Evolutionary conservation across 2,797 vertebrate genomes (phyloP).

Genomic region (Hydrolagus colliei): DNA sequence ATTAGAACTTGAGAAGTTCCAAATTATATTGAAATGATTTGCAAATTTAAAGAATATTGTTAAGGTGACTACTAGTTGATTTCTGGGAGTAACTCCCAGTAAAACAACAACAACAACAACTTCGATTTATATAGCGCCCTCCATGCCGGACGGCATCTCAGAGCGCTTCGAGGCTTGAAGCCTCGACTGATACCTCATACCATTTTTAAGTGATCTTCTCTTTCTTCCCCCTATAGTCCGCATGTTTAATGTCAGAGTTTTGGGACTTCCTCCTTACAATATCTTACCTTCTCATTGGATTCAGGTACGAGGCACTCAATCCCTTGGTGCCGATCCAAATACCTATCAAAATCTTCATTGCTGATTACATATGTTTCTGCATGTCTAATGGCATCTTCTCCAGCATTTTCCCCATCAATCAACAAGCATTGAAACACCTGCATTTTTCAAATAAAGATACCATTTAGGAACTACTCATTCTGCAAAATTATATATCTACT

Average conservation of each 20-base stretch:
- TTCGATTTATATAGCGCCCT: too few relatives aligned
- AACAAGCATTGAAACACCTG: slow-evolving; percentile 90
- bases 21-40: too few relatives aligned
- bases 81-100: too few relatives aligned
- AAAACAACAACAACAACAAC: too few relatives aligned
- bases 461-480: not conserved
- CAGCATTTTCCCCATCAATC: slow-evolving; percentile 83
- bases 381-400: slow-evolving; percentile 72
- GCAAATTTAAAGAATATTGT: too few relatives aligned
- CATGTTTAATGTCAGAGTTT: too few relatives aligned
- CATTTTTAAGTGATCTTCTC: not conserved
- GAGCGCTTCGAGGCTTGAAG: too few relatives aligned
- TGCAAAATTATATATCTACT: not conserved
- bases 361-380: slow-evolving; percentile 76
- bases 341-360: slow-evolving; percentile 70
- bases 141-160: too few relatives aligned
- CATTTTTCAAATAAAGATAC: not conserved
- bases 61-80: too few relatives aligned
- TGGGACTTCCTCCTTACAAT: too few relatives aligned
- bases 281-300: slow-evolving; percentile 81
- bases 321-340: slow-evolving; percentile 68
- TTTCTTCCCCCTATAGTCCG: not conserved
- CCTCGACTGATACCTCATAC: not conserved
- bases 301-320: slow-evolving; percentile 79
- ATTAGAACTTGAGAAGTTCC: too few relatives aligned